Evolutionary conservation across 2,797 vertebrate genomes (phyloP).

Genomic region (Alauda arvensis): DNA sequence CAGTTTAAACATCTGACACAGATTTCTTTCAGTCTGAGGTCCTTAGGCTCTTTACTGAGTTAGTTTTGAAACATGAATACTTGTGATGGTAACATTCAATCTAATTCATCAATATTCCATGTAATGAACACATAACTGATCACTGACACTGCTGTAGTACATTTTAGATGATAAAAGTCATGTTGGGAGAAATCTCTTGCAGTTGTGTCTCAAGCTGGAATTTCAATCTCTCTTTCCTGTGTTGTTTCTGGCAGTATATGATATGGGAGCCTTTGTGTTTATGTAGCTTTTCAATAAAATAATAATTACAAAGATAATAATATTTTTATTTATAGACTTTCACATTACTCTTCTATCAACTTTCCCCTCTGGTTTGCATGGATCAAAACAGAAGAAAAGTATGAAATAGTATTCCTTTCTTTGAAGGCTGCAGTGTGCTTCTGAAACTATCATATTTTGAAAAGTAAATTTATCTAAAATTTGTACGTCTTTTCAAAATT

Average conservation of each 20-base stretch:
- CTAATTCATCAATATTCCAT: conserved; percentile 6
- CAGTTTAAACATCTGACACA: conserved; percentile 25
- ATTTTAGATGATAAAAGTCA: not conserved
- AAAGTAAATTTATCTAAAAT: not conserved
- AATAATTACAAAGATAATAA: not conserved
- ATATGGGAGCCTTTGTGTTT: conserved; percentile 15
- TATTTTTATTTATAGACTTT: not conserved
- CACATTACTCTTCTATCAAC: not conserved
- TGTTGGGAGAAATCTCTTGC: conserved; percentile 40
- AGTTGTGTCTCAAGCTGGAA: conserved; percentile 38
- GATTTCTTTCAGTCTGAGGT: conserved; percentile 41
- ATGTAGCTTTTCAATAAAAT: conserved; percentile 7
- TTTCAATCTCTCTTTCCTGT: conserved; percentile 26
- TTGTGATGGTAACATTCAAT: conserved; percentile 17
- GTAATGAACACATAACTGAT: not conserved
- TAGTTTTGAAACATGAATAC: conserved; percentile 34
- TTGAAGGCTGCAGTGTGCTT: not conserved
- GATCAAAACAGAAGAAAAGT: not conserved
- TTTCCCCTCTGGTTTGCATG: not conserved
- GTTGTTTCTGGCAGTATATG: not conserved
- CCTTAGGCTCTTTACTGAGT: conserved; percentile 37
- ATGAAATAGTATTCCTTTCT: not conserved
- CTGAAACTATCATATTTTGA: not conserved
- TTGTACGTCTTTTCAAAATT: not conserved
- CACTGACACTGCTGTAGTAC: conserved; percentile 16